Evolutionary conservation across 2,113 vertebrate species (phyloP).

Genomic region (pig (Sus scrofa)): DNA sequence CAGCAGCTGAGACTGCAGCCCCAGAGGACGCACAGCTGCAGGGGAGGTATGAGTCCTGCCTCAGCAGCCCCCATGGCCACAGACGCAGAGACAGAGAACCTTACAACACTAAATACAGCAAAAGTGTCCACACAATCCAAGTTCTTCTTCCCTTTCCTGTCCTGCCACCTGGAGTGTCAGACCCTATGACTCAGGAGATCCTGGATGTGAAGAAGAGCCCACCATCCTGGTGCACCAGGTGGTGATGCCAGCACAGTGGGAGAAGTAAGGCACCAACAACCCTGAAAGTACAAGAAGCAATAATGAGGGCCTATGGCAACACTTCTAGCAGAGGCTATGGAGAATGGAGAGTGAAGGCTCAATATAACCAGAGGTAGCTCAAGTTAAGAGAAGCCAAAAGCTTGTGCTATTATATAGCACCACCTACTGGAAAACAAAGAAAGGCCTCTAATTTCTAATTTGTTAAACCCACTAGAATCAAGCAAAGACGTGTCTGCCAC

Average conservation of each 20-base stretch:
- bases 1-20: neutral
- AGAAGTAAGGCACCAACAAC: neutral
- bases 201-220: neutral
- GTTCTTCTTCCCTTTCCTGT: neutral
- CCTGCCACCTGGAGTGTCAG: neutral
- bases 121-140: neutral
- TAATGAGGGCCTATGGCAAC: neutral
- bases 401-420: neutral
- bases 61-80: neutral
- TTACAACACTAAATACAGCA: neutral
- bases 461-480: neutral
- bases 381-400: neutral
- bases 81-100: neutral
- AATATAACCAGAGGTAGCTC: neutral
- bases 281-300: neutral
- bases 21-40: neutral
- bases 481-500: neutral
- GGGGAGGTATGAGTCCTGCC: neutral
- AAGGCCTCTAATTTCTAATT: neutral
- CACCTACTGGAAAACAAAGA: neutral
- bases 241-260: too few relatives aligned
- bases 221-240: too few relatives aligned
- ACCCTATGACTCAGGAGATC: neutral
- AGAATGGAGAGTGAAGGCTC: neutral
- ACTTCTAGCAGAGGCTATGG: neutral